Evolutionary conservation across 2,797 vertebrate genomes (phyloP), one percentile per base, ranked within the genome.

Genomic region (Champsocephalus esox): DNA sequence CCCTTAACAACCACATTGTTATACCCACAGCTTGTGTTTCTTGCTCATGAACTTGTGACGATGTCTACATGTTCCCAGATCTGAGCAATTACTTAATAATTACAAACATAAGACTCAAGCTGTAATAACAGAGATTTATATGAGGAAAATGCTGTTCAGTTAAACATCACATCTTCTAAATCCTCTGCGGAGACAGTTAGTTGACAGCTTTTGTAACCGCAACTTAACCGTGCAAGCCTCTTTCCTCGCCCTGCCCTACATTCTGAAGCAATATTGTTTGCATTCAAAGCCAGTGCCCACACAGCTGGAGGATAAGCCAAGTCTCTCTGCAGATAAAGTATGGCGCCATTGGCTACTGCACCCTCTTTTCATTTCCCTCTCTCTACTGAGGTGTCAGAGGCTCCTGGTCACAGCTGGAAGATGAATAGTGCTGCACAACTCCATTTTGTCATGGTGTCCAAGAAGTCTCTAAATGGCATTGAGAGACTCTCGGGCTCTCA

Each of bases 371-470:
- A 92, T 93, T 91, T 91, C 90, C 90, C 80, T 84, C 87, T 90
- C 89, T 89, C 85, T 88, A 34, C 83, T 34, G 75, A 70, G 85
- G 82, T 90, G 91, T 92, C 88, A 83, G 83, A 52, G 85, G 84
- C 91, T 91, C 79, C 88, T 88, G 88, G 89, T 91, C 91, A 89
- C 91, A 89, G 89, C 91, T 92, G 90, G 81, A 93, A 91, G 91
- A 93, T 93, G 90, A 92, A 92, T 93, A 85, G 90, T 85, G 77
- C 89, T 66, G 87, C 85, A 84, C 73, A 76, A 44, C 86, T 91
- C 89, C 81, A 92, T 88, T 93, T 88, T 93, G 92, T 92, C 91
- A 93, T 89, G 82, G 79, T 93, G 91, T 90, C 91, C 90, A 85
- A 79, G 80, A 89, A 89, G 86, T 81, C 85, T 87, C 77, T 89